phyloP scores from a whole-genome alignment of 1,140 invertebrate genomes.

The Sycophila sp. region DNA sequence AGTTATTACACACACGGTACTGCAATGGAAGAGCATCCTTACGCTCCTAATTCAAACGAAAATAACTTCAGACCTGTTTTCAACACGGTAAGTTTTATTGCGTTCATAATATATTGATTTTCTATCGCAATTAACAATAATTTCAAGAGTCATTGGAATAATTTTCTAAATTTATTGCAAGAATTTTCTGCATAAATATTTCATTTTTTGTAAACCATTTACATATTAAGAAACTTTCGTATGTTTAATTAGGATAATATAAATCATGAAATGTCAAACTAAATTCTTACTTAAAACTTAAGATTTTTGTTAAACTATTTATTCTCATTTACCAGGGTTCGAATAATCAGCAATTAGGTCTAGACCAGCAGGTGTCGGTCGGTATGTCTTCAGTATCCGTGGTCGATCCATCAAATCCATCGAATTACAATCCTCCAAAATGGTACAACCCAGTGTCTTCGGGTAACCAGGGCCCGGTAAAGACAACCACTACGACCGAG shows the following conservation, averaged over 20 bases:
- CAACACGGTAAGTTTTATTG: slow-evolving; percentile 12
- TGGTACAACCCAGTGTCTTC: slow-evolving; percentile 44
- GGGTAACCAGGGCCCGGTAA: neutral
- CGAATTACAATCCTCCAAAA: slow-evolving; percentile 43
- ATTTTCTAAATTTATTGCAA: too few relatives aligned
- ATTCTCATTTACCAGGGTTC: neutral
- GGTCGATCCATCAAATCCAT: slow-evolving; percentile 40
- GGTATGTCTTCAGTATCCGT: slow-evolving; percentile 47
- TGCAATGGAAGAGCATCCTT: slow-evolving; percentile 63
- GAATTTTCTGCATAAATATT: too few relatives aligned
- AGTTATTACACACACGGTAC: slow-evolving; percentile 62
- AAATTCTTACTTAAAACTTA: too few relatives aligned
- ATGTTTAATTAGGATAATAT: too few relatives aligned
- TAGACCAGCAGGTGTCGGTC: slow-evolving; percentile 25
- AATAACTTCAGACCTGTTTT: slow-evolving; percentile 55
- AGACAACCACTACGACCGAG: neutral
- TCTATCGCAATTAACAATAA: too few relatives aligned
- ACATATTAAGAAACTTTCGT: too few relatives aligned
- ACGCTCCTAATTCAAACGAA: slow-evolving; percentile 48
- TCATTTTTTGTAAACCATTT: too few relatives aligned
- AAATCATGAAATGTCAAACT: too few relatives aligned
- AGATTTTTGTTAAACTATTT: neutral
- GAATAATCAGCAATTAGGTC: neutral
- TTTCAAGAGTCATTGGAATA: too few relatives aligned
- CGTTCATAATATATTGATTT: too few relatives aligned